Percentiles rank a stretch among this genome's conserved stretches.
These are phyloP conservation scores for Calameuta filiformis DNA, from an alignment of 2,888 invertebrate species.

Conservation along the genomic window DNA sequence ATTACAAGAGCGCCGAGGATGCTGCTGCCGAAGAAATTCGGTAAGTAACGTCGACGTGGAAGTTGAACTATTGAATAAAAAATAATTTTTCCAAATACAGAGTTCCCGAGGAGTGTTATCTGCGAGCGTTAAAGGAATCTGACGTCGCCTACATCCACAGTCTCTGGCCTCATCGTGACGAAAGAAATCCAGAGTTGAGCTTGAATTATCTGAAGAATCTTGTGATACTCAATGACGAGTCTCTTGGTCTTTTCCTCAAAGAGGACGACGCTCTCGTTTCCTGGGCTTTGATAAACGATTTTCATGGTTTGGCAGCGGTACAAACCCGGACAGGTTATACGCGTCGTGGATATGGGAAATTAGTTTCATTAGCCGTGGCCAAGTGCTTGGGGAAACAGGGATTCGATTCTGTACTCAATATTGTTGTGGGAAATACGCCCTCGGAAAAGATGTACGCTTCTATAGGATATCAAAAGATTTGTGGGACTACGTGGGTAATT, in stretches of 20 bases:
- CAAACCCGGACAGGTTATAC: conserved; percentile 57
- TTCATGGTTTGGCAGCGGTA: conserved; percentile 55
- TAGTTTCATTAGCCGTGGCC: conserved; percentile 53
- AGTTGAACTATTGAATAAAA: not conserved
- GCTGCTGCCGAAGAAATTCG: conserved; percentile 18
- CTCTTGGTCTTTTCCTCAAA: conserved; percentile 58
- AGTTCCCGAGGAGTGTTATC: conserved; percentile 54
- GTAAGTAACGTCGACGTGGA: conserved; percentile 12
- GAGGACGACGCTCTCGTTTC: conserved; percentile 53
- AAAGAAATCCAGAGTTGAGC: conserved; percentile 41
- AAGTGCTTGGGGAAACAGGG: conserved; percentile 57
- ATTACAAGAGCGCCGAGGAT: conserved; percentile 32
- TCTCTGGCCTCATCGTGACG: conserved; percentile 56
- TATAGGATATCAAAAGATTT: no score
- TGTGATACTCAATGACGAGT: conserved; percentile 57
- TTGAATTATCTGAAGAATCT: conserved; percentile 43
- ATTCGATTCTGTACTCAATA: conserved; percentile 48
- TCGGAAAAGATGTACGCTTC: conserved; percentile 54
- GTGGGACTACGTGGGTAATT: no score
- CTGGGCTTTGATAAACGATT: conserved; percentile 59
- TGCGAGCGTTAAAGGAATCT: conserved; percentile 46
- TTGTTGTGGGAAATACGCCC: conserved; percentile 51
- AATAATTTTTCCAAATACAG: conserved; percentile 31
- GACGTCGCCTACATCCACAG: conserved; percentile 51
- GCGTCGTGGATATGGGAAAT: conserved; percentile 59